phyloP scores from a whole-genome alignment of 2,797 vertebrate species.

The Helicolenus hilgendorfi region DNA sequence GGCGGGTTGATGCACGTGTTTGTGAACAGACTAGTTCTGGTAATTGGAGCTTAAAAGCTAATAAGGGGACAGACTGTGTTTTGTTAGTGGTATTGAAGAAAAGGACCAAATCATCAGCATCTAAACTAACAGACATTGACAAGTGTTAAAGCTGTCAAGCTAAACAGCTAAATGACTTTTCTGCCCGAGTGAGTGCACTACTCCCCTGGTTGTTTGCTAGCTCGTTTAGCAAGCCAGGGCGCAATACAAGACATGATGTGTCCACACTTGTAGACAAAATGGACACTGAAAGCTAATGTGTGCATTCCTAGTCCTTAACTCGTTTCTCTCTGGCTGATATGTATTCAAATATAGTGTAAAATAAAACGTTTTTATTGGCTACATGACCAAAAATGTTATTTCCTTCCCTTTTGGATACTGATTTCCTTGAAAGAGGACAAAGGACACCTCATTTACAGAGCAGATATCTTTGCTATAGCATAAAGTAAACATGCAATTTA shows the following conservation, averaged over 20 bases:
- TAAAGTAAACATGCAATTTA: neutral
- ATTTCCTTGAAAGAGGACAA: neutral
- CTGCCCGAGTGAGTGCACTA: slow-evolving; percentile 22
- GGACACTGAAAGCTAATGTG: slow-evolving; percentile 24
- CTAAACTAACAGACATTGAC: slow-evolving; percentile 56
- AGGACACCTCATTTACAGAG: neutral
- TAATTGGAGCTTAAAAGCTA: neutral
- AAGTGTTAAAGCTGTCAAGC: slow-evolving; percentile 29
- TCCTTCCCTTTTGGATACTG: neutral
- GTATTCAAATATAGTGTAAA: neutral
- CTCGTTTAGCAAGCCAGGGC: slow-evolving; percentile 10
- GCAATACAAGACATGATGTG: neutral
- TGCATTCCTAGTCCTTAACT: slow-evolving; percentile 6
- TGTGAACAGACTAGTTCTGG: neutral
- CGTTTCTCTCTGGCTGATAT: neutral
- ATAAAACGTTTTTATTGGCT: neutral
- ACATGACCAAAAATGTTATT: neutral
- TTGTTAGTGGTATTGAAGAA: slow-evolving; percentile 32
- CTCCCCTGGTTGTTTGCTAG: neutral
- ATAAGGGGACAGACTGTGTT: neutral
- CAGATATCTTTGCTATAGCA: neutral
- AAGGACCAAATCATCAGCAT: slow-evolving; percentile 22
- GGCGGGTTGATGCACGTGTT: neutral
- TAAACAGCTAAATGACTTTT: slow-evolving; percentile 46
- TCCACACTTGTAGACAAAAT: slow-evolving; percentile 24